Percentiles rank a stretch among this genome's conserved stretches.
phyloP scores from a whole-genome alignment of 1,140 invertebrate genomes.

The Dinothrombium tinctorium region DNA sequence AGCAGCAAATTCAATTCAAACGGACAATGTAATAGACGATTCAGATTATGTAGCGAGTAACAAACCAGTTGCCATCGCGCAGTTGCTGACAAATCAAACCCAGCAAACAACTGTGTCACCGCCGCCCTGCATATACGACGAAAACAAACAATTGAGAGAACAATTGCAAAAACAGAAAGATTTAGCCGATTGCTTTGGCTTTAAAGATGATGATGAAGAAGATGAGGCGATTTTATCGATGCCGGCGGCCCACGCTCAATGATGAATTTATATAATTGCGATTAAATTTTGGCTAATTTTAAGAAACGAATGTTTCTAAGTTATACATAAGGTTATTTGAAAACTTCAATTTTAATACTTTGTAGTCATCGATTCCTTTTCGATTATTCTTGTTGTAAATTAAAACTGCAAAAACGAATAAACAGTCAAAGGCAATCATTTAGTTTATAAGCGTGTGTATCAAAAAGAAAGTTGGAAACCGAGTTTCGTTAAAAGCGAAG shows the following conservation, averaged over 20 bases:
- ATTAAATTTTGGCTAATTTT: neutral
- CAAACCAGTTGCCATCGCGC: neutral
- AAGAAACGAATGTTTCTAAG: neutral
- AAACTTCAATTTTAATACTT: neutral
- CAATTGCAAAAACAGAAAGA: constrained; percentile 30
- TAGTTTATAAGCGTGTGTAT: too few relatives aligned
- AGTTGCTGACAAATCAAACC: neutral
- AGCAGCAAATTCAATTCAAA: constrained; percentile 1
- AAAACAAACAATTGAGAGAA: constrained; percentile 2
- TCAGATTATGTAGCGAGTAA: neutral
- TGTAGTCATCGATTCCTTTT: too few relatives aligned
- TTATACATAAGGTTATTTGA: neutral
- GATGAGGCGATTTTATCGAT: constrained; percentile 13
- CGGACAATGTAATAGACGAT: constrained; percentile 1
- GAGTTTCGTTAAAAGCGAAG: too few relatives aligned
- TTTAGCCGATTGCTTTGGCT: constrained; percentile 59
- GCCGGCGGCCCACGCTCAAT: constrained; percentile 11
- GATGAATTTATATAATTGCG: neutral
- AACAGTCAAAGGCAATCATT: neutral
- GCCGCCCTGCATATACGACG: neutral
- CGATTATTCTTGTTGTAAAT: too few relatives aligned
- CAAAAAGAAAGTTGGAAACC: too few relatives aligned
- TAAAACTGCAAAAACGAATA: neutral
- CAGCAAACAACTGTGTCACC: neutral
- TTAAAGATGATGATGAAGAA: constrained; percentile 30